These are phyloP conservation scores for Drosophila subsilvestris DNA, from an alignment of 2,888 invertebrate genomes.

Conservation along the genomic window DNA sequence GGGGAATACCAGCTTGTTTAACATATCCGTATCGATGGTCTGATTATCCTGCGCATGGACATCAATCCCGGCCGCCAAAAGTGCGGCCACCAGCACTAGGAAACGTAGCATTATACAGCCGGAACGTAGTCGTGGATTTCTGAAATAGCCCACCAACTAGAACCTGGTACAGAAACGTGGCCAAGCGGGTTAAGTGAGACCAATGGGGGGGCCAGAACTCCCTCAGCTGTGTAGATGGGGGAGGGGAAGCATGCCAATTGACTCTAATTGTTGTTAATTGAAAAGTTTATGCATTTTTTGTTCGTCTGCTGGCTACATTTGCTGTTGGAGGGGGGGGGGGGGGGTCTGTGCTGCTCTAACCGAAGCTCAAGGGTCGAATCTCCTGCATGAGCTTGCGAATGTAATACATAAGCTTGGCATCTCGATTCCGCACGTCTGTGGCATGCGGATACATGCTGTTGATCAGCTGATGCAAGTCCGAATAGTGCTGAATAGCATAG, in stretches of 20 bases:
- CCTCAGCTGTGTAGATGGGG: constrained; percentile 5
- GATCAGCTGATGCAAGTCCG: constrained; percentile 79
- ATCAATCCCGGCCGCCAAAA: background rate
- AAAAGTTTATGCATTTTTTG: constrained; percentile 42
- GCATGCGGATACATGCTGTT: constrained; percentile 71
- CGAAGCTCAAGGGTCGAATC: constrained; percentile 78
- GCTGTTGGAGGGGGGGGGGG: too few relatives aligned
- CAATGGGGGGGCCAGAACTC: background rate
- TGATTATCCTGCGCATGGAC: background rate
- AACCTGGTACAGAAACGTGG: background rate
- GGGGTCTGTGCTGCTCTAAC: background rate
- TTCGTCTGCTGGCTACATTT: background rate
- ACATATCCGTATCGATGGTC: background rate
- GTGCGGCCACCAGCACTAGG: background rate
- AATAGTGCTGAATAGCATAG: constrained; percentile 31
- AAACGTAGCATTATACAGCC: constrained; percentile 1
- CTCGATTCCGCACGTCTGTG: constrained; percentile 64
- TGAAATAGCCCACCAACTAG: too few relatives aligned
- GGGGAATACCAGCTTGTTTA: constrained; percentile 24
- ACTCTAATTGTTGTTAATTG: constrained; percentile 66
- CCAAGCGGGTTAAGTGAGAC: constrained; percentile 12
- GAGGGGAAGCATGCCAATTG: constrained; percentile 41
- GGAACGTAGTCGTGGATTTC: too few relatives aligned
- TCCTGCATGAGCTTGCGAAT: constrained; percentile 71
- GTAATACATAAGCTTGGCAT: constrained; percentile 69